These are phyloP conservation scores for Centroberyx gerrardi DNA, from an alignment of 2,797 vertebrate genomes.

Conservation along the genomic window DNA sequence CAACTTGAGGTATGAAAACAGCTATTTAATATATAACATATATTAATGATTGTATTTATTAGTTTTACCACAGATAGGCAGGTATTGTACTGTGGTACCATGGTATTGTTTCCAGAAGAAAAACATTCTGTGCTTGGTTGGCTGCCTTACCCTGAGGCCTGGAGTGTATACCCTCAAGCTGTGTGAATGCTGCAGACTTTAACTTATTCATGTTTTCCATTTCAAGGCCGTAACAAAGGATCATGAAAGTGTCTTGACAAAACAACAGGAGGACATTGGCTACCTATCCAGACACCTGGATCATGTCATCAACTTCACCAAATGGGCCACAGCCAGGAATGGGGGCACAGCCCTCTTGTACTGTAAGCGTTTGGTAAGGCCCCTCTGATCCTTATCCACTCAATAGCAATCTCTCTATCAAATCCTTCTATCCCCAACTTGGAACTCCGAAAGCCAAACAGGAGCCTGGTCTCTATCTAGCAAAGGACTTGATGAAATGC, in stretches of 20 bases:
- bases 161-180: slow-evolving; percentile 45
- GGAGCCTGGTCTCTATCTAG: slow-evolving; percentile 21
- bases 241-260: slow-evolving; percentile 88
- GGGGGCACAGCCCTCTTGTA: slow-evolving; percentile 90
- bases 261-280: slow-evolving; percentile 90
- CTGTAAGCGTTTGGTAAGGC: slow-evolving; percentile 93
- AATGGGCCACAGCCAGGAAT: slow-evolving; percentile 90
- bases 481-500: slow-evolving; percentile 27
- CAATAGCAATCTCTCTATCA: slow-evolving; percentile 9
- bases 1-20: slow-evolving; percentile 89
- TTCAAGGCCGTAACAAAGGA: slow-evolving; percentile 84
- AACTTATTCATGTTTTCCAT: slow-evolving; percentile 53
- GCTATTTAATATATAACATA: background rate
- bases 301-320: slow-evolving; percentile 92
- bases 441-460: slow-evolving; percentile 7
- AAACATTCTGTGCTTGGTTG: slow-evolving; percentile 12
- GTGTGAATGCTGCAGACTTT: slow-evolving; percentile 47
- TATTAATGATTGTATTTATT: background rate
- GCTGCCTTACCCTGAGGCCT: slow-evolving; percentile 36
- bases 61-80: slow-evolving; percentile 9
- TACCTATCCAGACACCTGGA: slow-evolving; percentile 91
- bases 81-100: background rate
- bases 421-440: slow-evolving; percentile 4
- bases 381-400: slow-evolving; percentile 22
- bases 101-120: slow-evolving; percentile 23